Conservation (phyloP, 2,113 vertebrate genomes). For the Mus pahari region DNA sequence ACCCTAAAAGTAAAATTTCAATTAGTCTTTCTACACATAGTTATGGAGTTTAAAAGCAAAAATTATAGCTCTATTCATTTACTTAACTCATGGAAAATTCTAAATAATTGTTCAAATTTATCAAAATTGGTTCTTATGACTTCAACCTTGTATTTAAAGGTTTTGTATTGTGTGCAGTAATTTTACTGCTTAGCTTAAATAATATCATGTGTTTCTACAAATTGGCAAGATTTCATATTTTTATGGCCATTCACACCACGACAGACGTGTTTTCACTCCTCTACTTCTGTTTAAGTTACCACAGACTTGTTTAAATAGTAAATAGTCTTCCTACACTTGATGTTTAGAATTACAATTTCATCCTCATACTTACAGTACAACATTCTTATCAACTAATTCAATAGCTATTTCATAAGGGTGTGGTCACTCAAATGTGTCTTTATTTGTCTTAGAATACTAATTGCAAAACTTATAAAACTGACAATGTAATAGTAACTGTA, state of each 20-base stretch:
- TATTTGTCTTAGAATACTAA: not conserved
- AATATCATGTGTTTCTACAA: not conserved
- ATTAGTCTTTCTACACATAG: not conserved
- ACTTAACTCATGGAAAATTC: not conserved
- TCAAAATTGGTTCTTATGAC: not conserved
- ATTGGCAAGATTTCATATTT: not conserved
- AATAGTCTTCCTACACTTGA: not conserved
- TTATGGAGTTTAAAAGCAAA: not conserved
- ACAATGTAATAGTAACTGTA: not conserved
- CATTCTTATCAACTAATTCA: not conserved
- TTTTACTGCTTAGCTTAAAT: not conserved
- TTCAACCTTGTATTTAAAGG: not conserved
- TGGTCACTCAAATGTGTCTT: not conserved
- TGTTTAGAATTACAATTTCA: not conserved
- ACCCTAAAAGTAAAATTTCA: not conserved
- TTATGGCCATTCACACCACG: not conserved
- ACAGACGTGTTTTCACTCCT: not conserved
- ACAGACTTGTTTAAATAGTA: not conserved
- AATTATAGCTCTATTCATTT: not conserved
- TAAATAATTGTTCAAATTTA: not conserved
- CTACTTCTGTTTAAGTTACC: not conserved
- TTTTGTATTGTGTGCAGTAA: not conserved
- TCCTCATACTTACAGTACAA: not conserved
- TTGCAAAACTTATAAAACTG: not conserved
- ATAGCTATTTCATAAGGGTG: not conserved